Base-by-base conservation (phyloP, 1,140 invertebrate species). In the Steinernema feltiae region DNA sequence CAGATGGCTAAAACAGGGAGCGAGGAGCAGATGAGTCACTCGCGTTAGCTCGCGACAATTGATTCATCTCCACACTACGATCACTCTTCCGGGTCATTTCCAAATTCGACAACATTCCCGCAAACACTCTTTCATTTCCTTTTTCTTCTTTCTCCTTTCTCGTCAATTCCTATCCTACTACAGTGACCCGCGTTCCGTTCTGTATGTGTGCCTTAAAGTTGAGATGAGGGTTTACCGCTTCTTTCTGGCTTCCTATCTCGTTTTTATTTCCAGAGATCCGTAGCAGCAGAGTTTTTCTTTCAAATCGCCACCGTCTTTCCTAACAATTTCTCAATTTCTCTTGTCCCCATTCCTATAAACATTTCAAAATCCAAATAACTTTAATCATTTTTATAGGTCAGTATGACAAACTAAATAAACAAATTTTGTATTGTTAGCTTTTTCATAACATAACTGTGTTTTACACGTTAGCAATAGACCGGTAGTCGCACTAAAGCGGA, bases 221-320 rank as follows among this genome's bases (percentile, higher is more conserved):
- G n/a, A n/a, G n/a, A n/a, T n/a, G n/a, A n/a, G n/a, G n/a, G n/a
- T n/a, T n/a, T n/a, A n/a, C 53, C 7, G 24, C 15, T 7, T 63
- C 35, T 41, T 41, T 41, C 35, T n/a, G n/a, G n/a, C 7, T 18
- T 18, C 24, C 53, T 63, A 15, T 27, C 53, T 27, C 15, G 2
- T 63, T 63, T 27, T 27, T 27, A 3, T 27, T 63, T 27, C 53
- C 15, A n/a, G 15, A 12, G 53, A 63, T 63, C 53, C 53, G 53
- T 63, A 63, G 53, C 24, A 63, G 53, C 53, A 63, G 53, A 63
- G 53, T 63, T 63, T 63, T 63, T 27, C 53, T n/a, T n/a, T n/a
- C n/a, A n/a, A n/a, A n/a, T n/a, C 35, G 35, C 35, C 35, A 21
- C 24, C 53, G 53, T 63, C 53, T 63, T 63, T 63, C 53, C 53